Conservation (phyloP, 2,113 vertebrate genomes). For the Albula glossodonta region DNA sequence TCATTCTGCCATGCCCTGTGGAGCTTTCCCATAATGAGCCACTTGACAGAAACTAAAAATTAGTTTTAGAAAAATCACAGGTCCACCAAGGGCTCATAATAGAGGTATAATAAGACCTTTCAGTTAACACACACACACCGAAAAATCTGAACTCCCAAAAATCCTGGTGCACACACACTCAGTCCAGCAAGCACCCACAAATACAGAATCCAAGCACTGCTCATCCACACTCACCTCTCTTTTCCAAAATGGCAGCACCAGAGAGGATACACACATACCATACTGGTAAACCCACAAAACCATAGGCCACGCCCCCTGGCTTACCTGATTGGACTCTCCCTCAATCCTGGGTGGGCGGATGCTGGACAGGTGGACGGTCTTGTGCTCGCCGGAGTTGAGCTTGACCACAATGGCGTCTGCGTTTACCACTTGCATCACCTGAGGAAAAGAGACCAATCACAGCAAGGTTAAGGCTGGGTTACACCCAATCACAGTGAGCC, state of each 20-base stretch:
- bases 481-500: neutral
- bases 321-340: constrained; percentile 77
- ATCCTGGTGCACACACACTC: too few relatives aligned
- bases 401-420: constrained; percentile 93
- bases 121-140: neutral
- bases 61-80: neutral
- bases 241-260: neutral
- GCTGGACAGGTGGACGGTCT: constrained; percentile 94
- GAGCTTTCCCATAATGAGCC: neutral
- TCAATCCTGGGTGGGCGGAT: constrained; percentile 91
- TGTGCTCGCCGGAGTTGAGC: constrained; percentile 89
- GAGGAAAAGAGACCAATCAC: neutral
- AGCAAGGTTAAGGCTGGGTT: neutral
- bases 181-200: too few relatives aligned
- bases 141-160: too few relatives aligned
- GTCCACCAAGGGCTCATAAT: neutral
- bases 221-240: neutral
- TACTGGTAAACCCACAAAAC: neutral
- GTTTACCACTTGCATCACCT: constrained; percentile 97
- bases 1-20: neutral
- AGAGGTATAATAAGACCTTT: neutral
- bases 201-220: too few relatives aligned
- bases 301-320: neutral
- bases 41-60: neutral
- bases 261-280: neutral